Evolutionary conservation across 2,113 vertebrate species (phyloP).

Genomic region (Xenopus tropicalis): DNA sequence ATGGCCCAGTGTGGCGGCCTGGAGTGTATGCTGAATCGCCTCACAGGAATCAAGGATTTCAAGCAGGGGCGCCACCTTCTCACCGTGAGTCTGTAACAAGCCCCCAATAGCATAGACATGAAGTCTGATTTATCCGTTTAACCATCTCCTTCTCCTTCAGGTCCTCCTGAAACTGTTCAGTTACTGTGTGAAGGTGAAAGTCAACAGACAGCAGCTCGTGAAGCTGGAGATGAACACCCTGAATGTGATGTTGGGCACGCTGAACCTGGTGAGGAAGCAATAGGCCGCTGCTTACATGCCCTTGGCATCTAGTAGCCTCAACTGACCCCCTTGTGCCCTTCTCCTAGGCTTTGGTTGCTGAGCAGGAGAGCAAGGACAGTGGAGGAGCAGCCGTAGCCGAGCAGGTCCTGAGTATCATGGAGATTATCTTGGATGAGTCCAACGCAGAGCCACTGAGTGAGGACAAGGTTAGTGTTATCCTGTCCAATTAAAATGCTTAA

Average conservation of each 20-base stretch:
- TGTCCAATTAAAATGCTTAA: fast-evolving
- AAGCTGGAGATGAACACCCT: slow-evolving; percentile 97
- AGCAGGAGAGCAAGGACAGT: slow-evolving; percentile 96
- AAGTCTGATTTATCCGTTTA: no score
- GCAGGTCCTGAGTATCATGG: slow-evolving; percentile 98
- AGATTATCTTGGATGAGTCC: slow-evolving; percentile 96
- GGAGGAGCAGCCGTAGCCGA: slow-evolving; percentile 94
- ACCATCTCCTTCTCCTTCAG: slow-evolving; percentile 55
- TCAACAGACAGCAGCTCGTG: slow-evolving; percentile 92
- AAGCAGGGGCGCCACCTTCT: slow-evolving; percentile 95
- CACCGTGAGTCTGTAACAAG: slow-evolving; percentile 71
- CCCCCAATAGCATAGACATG: background rate
- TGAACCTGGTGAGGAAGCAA: slow-evolving; percentile 80
- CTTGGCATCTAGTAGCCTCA: background rate
- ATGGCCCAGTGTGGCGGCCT: slow-evolving; percentile 96
- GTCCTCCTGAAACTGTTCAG: slow-evolving; percentile 95
- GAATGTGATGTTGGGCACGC: slow-evolving; percentile 96
- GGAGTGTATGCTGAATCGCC: slow-evolving; percentile 93
- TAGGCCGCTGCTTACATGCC: no score
- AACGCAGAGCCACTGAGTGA: slow-evolving; percentile 93
- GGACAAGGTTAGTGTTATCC: slow-evolving; percentile 77
- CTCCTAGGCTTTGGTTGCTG: slow-evolving; percentile 86
- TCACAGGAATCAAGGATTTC: slow-evolving; percentile 96
- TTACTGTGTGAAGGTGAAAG: slow-evolving; percentile 96
- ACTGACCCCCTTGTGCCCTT: background rate